Percentiles rank a stretch among this genome's conserved stretches.
Evolutionary conservation across 2,888 invertebrate species (phyloP).

Genomic region (Drosophila melanocephala): DNA sequence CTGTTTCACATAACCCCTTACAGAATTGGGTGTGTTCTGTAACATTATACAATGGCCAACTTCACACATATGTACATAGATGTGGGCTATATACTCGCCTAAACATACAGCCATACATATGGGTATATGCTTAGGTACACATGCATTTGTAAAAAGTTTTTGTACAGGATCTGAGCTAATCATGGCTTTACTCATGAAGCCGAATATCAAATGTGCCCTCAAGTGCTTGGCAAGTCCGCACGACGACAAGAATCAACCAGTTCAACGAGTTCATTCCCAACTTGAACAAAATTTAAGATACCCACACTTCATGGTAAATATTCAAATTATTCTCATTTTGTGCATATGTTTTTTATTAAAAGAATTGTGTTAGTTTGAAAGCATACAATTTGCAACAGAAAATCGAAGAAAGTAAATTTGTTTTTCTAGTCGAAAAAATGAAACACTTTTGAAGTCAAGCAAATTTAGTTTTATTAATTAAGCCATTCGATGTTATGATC

Average conservation of each 20-base stretch:
- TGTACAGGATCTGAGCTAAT: slow-evolving; percentile 56
- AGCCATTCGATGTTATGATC: not conserved
- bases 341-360: not conserved
- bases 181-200: slow-evolving; percentile 57
- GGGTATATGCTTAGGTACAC: not conserved
- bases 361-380: too few relatives aligned
- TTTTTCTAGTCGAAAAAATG: not conserved
- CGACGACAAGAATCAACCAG: slow-evolving; percentile 22
- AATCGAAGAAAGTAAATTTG: not conserved
- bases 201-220: slow-evolving; percentile 35
- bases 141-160: slow-evolving; percentile 5
- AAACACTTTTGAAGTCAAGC: not conserved
- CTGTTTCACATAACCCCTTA: not conserved
- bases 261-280: slow-evolving; percentile 30
- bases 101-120: not conserved
- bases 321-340: not conserved
- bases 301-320: not conserved
- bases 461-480: not conserved
- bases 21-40: slow-evolving; percentile 47
- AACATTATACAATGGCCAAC: slow-evolving; percentile 19
- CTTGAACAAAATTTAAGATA: slow-evolving; percentile 11
- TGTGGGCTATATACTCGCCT: not conserved
- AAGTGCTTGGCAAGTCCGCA: slow-evolving; percentile 25
- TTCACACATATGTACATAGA: slow-evolving; percentile 8
- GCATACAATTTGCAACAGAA: not conserved